Evolutionary conservation across 2,888 invertebrate genomes (phyloP).

Genomic region (Eristalinus aeneus): DNA sequence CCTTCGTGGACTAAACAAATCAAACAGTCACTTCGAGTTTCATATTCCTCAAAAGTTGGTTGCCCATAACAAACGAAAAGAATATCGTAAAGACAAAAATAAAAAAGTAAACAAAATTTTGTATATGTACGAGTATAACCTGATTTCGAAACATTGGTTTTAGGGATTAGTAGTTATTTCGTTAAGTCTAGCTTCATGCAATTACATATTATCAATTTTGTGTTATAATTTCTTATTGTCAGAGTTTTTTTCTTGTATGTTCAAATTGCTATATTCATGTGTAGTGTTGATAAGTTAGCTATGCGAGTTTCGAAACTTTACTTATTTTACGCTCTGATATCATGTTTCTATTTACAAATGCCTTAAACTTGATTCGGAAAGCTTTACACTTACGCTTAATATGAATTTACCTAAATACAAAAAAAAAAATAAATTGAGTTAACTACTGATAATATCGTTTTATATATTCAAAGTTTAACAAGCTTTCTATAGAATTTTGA

Average conservation of each 20-base stretch:
- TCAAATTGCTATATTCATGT: neutral
- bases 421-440: neutral
- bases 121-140: too few relatives aligned
- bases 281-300: conserved; percentile 31
- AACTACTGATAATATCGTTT: conserved; percentile 23
- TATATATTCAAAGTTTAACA: conserved; percentile 3
- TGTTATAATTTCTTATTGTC: conserved; percentile 45
- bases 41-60: too few relatives aligned
- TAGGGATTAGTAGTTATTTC: neutral
- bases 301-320: conserved; percentile 45
- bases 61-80: too few relatives aligned
- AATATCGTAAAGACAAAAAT: too few relatives aligned
- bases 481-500: conserved; percentile 20
- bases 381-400: neutral
- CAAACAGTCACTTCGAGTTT: too few relatives aligned
- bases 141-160: neutral
- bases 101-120: too few relatives aligned
- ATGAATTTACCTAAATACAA: neutral
- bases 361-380: conserved; percentile 2
- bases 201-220: neutral
- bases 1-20: too few relatives aligned
- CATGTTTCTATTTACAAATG: conserved; percentile 31
- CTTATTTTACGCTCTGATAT: conserved; percentile 5
- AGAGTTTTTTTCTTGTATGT: conserved; percentile 6
- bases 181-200: neutral